These are phyloP conservation scores for Spongilla lacustris DNA, from an alignment of 37 sponge, comb jelly and placozoan species.

Conservation along the genomic window DNA sequence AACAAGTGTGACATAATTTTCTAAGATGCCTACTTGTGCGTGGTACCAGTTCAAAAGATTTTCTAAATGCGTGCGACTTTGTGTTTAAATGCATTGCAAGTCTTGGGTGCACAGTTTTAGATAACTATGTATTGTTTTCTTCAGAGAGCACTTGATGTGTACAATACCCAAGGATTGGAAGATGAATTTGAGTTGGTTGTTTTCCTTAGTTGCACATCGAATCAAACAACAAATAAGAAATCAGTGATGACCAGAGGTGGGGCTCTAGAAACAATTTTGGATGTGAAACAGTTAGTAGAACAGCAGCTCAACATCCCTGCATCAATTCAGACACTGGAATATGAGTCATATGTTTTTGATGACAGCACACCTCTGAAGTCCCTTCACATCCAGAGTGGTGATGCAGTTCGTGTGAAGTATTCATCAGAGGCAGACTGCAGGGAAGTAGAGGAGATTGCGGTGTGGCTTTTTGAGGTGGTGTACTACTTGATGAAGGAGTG, in stretches of 20 bases:
- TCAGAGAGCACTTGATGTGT: neutral
- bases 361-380: neutral
- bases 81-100: too few relatives aligned
- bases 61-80: too few relatives aligned
- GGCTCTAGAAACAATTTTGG: neutral
- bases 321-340: neutral
- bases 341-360: neutral
- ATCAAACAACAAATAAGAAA: neutral
- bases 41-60: too few relatives aligned
- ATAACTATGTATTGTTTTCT: neutral
- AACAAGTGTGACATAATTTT: too few relatives aligned
- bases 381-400: neutral
- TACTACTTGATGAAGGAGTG: neutral
- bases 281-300: neutral
- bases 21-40: too few relatives aligned
- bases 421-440: neutral
- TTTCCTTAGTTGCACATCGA: neutral
- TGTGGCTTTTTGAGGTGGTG: neutral
- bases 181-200: neutral
- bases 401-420: neutral
- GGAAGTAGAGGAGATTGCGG: neutral
- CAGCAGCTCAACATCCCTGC: neutral
- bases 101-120: too few relatives aligned
- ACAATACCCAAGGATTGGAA: neutral
- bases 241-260: neutral